phyloP scores from a whole-genome alignment of 2,888 invertebrate species.

The Sphecodes monilicornis region DNA sequence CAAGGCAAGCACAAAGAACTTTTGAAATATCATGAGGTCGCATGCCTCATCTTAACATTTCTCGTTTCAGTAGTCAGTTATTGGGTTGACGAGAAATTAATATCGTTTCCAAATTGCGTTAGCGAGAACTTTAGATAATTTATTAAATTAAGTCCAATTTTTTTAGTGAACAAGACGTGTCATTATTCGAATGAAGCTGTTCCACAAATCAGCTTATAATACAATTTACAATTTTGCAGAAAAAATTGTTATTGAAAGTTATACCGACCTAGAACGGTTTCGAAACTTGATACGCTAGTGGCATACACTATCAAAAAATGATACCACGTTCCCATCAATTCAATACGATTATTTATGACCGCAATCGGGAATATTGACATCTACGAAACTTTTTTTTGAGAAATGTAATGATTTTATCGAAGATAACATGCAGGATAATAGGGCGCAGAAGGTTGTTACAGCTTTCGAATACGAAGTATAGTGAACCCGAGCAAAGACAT shows the following conservation, averaged over 20 bases:
- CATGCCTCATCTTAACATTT: slow-evolving; percentile 5
- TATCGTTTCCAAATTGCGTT: background rate
- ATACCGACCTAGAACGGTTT: background rate
- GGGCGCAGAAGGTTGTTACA: background rate
- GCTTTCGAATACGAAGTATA: background rate
- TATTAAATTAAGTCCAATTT: background rate
- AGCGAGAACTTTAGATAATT: background rate
- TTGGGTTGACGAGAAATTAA: background rate
- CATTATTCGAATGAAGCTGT: background rate
- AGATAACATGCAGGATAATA: slow-evolving; percentile 9
- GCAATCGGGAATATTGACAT: background rate
- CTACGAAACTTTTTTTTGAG: slow-evolving; percentile 11
- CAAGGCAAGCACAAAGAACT: background rate
- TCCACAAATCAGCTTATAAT: background rate
- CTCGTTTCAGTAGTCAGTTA: background rate
- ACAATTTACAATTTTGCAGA: background rate
- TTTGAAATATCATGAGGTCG: background rate
- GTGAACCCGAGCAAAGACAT: slow-evolving; percentile 23
- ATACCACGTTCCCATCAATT: background rate
- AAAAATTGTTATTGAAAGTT: background rate
- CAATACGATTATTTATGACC: background rate
- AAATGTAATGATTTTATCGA: background rate
- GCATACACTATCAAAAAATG: background rate
- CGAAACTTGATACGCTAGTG: background rate
- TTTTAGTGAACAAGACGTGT: background rate